Evolutionary conservation across 1,140 invertebrate species (phyloP), one percentile per base, ranked within the genome.

Genomic region (Temnothorax nylanderi): DNA sequence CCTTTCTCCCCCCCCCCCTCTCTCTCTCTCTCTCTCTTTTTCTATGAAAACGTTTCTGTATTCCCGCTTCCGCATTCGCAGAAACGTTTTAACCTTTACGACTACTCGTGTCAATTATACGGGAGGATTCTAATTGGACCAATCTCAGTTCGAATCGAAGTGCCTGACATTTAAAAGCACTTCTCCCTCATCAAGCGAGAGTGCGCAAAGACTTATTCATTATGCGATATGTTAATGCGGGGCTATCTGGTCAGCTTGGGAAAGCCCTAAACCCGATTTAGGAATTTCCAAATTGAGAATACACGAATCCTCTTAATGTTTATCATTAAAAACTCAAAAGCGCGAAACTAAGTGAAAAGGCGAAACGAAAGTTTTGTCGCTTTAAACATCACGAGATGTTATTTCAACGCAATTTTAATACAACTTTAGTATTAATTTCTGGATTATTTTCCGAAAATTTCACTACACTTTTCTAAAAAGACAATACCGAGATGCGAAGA

Each of bases 141-240:
- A 85, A 87, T 87, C 81, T 65, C 51, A 49, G n/a, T 13, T 54
- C 26, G 26, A 41, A 58, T 69, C 78, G 60, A 85, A 85, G 62
- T 21, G 56, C 21, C 16, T 56, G 41, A 75, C 69, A 84, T 75
- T 85, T 82, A 34, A 65, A 56, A 47, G 58, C 72, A 56, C 32
- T 62, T 41, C 72, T 65, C 16, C 5, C 13, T 82, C 65, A 21
- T 75, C 71, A 18, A 47, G 37, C 26, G 13, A 75, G 7, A 74
- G n/a, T 47, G 21, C 34, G 60, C 32, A 7, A 37, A 64, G 21
- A 65, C n/a, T 16, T 34, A 6, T 51, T 51, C 44, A 26, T 60
- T 82, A 60, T 74, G 21, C 7, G 2, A 16, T 65, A 41, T 21
- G 16, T 41, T 37, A 60, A 65, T 65, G n/a, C 41, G 21, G n/a